Evolutionary conservation across 1,140 invertebrate genomes (phyloP), one percentile per base, ranked within the genome.

Genomic region (Nymphalis io): DNA sequence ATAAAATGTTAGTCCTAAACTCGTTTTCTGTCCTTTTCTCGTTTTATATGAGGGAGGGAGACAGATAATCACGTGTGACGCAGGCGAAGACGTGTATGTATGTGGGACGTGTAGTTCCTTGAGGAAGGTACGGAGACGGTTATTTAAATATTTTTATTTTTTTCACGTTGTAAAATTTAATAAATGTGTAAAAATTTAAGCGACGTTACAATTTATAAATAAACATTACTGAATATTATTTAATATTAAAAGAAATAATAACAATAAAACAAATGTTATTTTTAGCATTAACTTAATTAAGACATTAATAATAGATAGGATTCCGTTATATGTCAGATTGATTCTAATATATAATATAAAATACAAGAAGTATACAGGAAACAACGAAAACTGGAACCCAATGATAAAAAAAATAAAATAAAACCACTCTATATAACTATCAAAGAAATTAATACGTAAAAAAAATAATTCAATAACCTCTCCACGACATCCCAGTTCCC

Each of bases 1-100:
- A 91, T 91, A 91, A 91, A 90, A 90, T 88, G 88, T 91, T 91
- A 82, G 87, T 85, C 89, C 87, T 88, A 87, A 87, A 87, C 83
- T 83, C 71, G 66, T 68, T 15, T 27, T 53, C 60, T 60, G 55
- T 88, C 88, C 76, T 81, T 57, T 68, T 91, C 86, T 68, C 61
- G 68, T 61, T 23, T 27, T 27, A 61, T 74, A 74, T 40, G 89
- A 72, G 79, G 61, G 80, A 87, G 78, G n/a, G 81, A 72, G 81
- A 75, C 8, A 70, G 72, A 33, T 55, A 60, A 75, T 76, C 79
- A 81, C 79, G 84, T 88, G 82, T 88, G 86, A 88, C 86, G 84
- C 75, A 80, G 75, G 69, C 44, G 46, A 74, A 73, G 73, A 79
- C 70, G 76, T 85, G 77, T 82, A 80, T 79, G 83, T 85, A 80